Conservation (phyloP, 2,888 invertebrate species). For the Poecilus cupreus region DNA sequence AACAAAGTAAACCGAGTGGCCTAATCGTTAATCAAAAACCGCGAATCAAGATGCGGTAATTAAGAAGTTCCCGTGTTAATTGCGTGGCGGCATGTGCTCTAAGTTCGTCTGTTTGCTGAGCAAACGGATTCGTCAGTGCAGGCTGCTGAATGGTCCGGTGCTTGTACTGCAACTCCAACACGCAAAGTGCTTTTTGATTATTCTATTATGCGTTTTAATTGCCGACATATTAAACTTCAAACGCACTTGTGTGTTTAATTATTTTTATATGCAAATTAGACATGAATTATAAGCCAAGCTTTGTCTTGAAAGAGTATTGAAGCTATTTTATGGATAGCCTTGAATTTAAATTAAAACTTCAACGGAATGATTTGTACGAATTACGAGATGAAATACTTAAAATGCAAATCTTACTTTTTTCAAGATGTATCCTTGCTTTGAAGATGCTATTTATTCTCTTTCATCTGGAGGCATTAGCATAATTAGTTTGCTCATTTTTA, state of each 20-base stretch:
- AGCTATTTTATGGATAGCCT: neutral
- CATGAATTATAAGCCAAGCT: neutral
- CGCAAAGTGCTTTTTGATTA: slow-evolving; percentile 19
- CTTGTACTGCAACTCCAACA: slow-evolving; percentile 1
- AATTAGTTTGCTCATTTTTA: neutral
- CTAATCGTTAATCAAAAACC: slow-evolving; percentile 58
- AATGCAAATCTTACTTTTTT: neutral
- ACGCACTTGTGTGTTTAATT: neutral
- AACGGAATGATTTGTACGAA: neutral
- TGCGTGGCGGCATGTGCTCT: slow-evolving; percentile 39
- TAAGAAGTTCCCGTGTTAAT: slow-evolving; percentile 55
- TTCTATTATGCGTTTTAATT: slow-evolving; percentile 28
- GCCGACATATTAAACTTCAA: slow-evolving; percentile 16
- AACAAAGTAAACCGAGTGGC: slow-evolving; percentile 41
- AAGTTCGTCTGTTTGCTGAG: slow-evolving; percentile 16
- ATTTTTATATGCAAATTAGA: neutral
- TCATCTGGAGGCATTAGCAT: neutral
- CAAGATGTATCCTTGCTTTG: neutral
- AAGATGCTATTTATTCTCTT: neutral
- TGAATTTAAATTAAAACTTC: slow-evolving; percentile 11
- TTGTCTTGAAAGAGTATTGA: neutral
- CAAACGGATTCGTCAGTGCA: slow-evolving; percentile 28
- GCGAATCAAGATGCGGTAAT: slow-evolving; percentile 55
- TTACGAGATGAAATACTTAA: neutral
- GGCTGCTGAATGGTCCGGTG: neutral